These are phyloP conservation scores for Nemotelus nigrinus DNA, from an alignment of 2,888 invertebrate species.

Conservation along the genomic window DNA sequence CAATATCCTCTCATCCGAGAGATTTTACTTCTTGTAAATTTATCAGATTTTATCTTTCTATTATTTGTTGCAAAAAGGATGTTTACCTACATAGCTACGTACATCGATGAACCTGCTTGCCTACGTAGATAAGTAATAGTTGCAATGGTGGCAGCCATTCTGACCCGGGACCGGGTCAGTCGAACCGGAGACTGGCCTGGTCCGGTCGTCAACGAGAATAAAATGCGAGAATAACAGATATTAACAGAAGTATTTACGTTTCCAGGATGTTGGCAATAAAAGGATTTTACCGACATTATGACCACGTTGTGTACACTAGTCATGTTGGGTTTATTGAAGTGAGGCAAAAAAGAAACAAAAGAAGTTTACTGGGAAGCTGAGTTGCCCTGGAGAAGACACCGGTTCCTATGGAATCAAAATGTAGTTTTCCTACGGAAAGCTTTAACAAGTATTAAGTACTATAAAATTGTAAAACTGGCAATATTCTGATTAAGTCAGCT, in stretches of 20 bases:
- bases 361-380: neutral
- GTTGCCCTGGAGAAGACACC: no score
- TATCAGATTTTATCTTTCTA: slow-evolving; percentile 52
- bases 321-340: slow-evolving; percentile 10
- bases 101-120: neutral
- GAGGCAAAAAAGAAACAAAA: slow-evolving; percentile 16
- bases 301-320: slow-evolving; percentile 43
- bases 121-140: no score
- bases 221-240: slow-evolving; percentile 51
- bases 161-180: no score
- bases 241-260: slow-evolving; percentile 51
- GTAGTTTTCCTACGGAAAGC: neutral
- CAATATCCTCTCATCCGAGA: slow-evolving; percentile 21
- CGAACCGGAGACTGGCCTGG: neutral
- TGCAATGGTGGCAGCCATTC: no score
- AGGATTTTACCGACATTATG: slow-evolving; percentile 50
- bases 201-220: slow-evolving; percentile 49
- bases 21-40: slow-evolving; percentile 48
- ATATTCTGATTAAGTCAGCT: no score
- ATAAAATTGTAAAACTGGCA: no score
- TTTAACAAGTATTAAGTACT: no score
- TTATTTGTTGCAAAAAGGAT: slow-evolving; percentile 48
- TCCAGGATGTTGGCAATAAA: slow-evolving; percentile 51
- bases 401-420: neutral
- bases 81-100: slow-evolving; percentile 46